phyloP scores from a whole-genome alignment of 92 coral and sea anemone species.

The Palythoa heliodiscus region DNA sequence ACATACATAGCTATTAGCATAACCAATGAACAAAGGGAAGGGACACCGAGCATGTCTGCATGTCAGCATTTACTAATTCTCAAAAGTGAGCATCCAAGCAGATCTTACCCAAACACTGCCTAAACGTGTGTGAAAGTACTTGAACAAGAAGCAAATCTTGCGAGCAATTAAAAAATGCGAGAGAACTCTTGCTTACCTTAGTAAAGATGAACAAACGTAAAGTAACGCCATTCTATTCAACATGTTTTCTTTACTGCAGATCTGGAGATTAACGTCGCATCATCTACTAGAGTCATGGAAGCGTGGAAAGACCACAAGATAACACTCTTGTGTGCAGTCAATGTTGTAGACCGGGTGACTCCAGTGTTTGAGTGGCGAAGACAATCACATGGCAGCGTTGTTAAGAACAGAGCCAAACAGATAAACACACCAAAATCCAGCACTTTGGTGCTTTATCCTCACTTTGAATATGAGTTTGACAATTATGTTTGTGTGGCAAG shows the following conservation, averaged over 20 bases:
- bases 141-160: no score
- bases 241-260: not conserved
- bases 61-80: no score
- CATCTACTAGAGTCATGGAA: not conserved
- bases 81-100: no score
- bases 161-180: no score
- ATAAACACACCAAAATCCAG: not conserved
- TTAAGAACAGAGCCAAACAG: not conserved
- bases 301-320: conserved; percentile 10
- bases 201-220: no score
- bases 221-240: not conserved
- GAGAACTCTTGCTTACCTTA: not conserved
- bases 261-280: conserved; percentile 11
- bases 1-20: no score
- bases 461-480: not conserved
- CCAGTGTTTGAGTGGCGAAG: conserved; percentile 17
- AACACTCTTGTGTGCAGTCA: conserved; percentile 1
- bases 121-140: no score
- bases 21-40: no score
- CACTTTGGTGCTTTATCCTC: not conserved
- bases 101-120: no score
- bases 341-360: conserved; percentile 14
- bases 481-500: conserved; percentile 14
- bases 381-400: not conserved
- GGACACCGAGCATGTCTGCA: no score